Percentiles rank a stretch among this genome's conserved stretches.
phyloP scores from a whole-genome alignment of 2,888 invertebrate genomes.

The Clusia tigrina region DNA sequence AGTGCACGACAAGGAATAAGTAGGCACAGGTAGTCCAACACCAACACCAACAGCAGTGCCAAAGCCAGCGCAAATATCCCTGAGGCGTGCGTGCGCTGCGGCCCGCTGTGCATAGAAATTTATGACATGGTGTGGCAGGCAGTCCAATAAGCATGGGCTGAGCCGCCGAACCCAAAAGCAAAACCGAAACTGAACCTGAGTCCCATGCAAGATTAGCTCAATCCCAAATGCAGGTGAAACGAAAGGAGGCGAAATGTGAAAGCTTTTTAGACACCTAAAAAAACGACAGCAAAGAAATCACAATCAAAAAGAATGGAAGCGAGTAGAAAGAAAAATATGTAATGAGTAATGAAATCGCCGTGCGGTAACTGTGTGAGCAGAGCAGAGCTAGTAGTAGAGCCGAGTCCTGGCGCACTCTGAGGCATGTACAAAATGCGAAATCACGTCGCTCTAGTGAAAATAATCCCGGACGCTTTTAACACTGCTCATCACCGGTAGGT shows the following conservation, averaged over 20 bases:
- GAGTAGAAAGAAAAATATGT: background rate
- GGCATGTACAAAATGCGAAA: slow-evolving; percentile 7
- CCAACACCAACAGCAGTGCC: background rate
- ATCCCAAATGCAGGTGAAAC: background rate
- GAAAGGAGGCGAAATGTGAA: background rate
- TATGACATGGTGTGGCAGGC: background rate
- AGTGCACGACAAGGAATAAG: background rate
- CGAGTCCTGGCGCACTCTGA: background rate
- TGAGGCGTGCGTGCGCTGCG: background rate
- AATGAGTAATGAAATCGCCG: no score
- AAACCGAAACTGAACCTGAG: background rate
- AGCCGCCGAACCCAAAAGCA: no score
- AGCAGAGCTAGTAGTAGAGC: no score
- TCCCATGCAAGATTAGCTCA: background rate
- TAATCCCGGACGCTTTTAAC: background rate
- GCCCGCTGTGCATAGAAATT: slow-evolving; percentile 4
- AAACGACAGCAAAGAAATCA: background rate
- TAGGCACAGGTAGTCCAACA: background rate
- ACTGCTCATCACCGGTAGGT: background rate
- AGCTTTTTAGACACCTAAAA: background rate
- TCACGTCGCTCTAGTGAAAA: background rate
- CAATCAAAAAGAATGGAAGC: no score
- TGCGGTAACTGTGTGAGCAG: no score
- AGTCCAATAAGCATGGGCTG: background rate
- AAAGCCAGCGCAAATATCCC: background rate